phyloP scores from a whole-genome alignment of 2,113 vertebrate species.

The Seriola dumerili region DNA sequence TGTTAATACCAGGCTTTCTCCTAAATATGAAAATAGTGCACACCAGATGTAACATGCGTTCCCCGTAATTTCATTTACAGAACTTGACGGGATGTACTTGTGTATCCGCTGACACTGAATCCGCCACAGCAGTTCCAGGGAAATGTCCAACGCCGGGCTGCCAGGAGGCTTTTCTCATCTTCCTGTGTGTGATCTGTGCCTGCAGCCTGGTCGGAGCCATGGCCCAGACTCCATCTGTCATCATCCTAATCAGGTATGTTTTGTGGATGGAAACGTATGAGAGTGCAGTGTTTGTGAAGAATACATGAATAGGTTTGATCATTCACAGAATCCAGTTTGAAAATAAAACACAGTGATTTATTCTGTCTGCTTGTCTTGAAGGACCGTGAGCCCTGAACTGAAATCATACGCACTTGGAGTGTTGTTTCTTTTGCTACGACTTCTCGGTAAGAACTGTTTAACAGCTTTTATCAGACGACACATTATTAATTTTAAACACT shows the following conservation, averaged over 20 bases:
- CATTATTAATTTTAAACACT: background rate
- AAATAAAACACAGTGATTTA: constrained; percentile 12
- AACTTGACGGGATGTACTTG: constrained; percentile 93
- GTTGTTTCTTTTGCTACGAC: constrained; percentile 94
- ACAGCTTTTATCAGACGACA: background rate
- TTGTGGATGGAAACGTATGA: background rate
- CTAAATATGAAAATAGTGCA: background rate
- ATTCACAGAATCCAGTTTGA: background rate
- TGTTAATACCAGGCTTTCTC: background rate
- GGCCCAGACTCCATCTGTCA: constrained; percentile 98
- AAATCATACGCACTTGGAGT: constrained; percentile 98
- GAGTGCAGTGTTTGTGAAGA: background rate
- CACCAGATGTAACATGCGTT: background rate
- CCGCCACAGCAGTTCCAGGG: constrained; percentile 88
- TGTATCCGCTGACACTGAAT: constrained; percentile 82
- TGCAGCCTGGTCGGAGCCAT: constrained; percentile 98
- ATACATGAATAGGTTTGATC: background rate
- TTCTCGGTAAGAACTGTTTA: constrained; percentile 88
- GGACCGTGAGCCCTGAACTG: constrained; percentile 96
- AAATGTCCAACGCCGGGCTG: constrained; percentile 95
- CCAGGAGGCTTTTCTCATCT: constrained; percentile 95
- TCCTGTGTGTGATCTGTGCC: constrained; percentile 96
- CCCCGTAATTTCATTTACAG: constrained; percentile 70
- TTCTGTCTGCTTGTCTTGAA: constrained; percentile 72
- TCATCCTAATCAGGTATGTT: constrained; percentile 96